Conservation (phyloP, 2,113 vertebrate genomes). For the Leptocoma aspasia region DNA sequence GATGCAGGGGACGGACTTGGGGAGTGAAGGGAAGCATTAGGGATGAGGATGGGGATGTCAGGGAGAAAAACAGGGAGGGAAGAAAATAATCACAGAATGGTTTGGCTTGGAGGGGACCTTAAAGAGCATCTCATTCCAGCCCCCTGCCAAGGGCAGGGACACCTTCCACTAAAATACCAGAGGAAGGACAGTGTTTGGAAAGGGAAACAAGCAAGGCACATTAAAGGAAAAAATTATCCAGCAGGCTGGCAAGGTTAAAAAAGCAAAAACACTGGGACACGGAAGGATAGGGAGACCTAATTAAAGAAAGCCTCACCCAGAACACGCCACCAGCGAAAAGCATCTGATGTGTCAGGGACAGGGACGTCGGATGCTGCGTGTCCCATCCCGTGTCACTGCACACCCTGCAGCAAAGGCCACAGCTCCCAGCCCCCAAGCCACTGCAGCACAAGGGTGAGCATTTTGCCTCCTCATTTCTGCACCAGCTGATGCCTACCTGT, state of each 20-base stretch:
- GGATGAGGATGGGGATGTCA: not conserved
- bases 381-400: not conserved
- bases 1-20: accelerated
- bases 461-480: not conserved
- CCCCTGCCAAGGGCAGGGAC: not conserved
- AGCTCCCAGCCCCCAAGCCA: not conserved
- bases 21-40: not conserved
- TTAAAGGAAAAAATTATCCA: not conserved
- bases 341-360: not conserved
- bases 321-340: not conserved
- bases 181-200: not conserved
- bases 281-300: not conserved
- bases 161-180: not conserved
- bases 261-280: not conserved
- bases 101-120: not conserved
- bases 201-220: not conserved
- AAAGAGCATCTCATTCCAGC: not conserved
- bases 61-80: not conserved
- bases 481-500: not conserved
- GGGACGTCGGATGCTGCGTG: accelerated
- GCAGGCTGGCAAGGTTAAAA: not conserved
- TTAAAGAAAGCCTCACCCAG: not conserved
- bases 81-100: not conserved
- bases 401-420: not conserved
- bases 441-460: not conserved